phyloP scores from a whole-genome alignment of 2,888 invertebrate genomes.

The Rhagium mordax region DNA sequence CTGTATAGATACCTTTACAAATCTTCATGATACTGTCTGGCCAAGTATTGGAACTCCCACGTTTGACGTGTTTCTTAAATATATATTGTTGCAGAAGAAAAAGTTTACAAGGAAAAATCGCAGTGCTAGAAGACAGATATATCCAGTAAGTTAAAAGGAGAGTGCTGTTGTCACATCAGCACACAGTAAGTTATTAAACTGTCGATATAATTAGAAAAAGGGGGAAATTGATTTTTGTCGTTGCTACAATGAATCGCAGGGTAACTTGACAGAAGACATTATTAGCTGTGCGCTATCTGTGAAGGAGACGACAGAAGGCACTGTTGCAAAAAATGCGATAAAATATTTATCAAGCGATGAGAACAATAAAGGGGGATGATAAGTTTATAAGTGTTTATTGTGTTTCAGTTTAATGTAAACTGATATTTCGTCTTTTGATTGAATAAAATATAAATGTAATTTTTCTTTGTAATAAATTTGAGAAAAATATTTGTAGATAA shows the following conservation, averaged over 20 bases:
- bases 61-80: too few relatives aligned
- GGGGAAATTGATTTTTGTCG: conserved; percentile 41
- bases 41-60: too few relatives aligned
- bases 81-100: too few relatives aligned
- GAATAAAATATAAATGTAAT: not conserved
- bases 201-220: conserved; percentile 45
- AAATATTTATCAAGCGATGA: conserved; percentile 31
- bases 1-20: too few relatives aligned
- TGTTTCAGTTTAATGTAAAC: not conserved
- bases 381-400: conserved; percentile 2
- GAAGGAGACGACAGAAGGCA: conserved; percentile 16
- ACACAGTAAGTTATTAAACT: conserved; percentile 41
- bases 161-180: conserved; percentile 32
- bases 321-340: conserved; percentile 23
- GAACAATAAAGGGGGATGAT: conserved; percentile 14
- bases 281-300: conserved; percentile 32
- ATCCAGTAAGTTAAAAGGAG: conserved; percentile 15
- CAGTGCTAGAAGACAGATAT: not conserved
- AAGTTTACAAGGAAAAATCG: not conserved
- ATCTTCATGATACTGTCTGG: too few relatives aligned
- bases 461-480: not conserved
- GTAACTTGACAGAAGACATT: conserved; percentile 42
- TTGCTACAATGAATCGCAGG: conserved; percentile 34
- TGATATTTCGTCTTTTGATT: not conserved
- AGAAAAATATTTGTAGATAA: not conserved